Percentiles rank a stretch among this genome's conserved stretches.
These are phyloP conservation scores for Eurypyga helias DNA, from an alignment of 2,113 vertebrate species.

Conservation along the genomic window DNA sequence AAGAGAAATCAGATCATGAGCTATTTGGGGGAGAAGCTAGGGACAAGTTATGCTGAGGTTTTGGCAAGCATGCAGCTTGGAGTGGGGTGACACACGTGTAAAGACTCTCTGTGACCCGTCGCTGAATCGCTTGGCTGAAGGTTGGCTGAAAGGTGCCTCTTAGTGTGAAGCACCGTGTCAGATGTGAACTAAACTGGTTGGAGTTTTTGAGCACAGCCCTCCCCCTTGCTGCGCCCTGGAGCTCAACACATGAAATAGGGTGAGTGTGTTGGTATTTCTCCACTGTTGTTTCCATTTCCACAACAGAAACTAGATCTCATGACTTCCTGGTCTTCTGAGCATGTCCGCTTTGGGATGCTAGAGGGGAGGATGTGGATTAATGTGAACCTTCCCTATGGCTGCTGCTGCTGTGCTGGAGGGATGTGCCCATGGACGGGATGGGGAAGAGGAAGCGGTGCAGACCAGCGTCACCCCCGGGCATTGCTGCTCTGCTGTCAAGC, in stretches of 20 bases:
- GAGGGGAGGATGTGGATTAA: background rate
- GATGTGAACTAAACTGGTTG: background rate
- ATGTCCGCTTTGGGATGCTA: background rate
- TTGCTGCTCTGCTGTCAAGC: background rate
- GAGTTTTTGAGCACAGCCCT: background rate
- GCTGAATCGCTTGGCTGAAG: rapidly evolving
- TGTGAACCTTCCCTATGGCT: background rate
- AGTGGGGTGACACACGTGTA: rapidly evolving
- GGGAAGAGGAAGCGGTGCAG: background rate
- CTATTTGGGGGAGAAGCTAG: background rate
- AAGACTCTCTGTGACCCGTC: rapidly evolving
- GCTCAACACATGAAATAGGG: background rate
- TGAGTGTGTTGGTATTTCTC: background rate
- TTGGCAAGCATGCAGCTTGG: rapidly evolving
- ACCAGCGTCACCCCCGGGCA: background rate
- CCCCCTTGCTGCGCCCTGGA: rapidly evolving
- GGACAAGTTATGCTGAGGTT: background rate
- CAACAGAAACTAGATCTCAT: background rate
- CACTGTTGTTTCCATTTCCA: background rate
- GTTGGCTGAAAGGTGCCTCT: background rate
- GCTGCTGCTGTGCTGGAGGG: background rate
- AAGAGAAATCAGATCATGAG: background rate
- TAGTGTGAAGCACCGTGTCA: background rate
- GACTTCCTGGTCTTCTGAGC: background rate
- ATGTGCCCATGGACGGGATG: background rate